These are phyloP conservation scores for Megaustenia siamemsis DNA, from an alignment of 2,888 invertebrate genomes.

Conservation along the genomic window DNA sequence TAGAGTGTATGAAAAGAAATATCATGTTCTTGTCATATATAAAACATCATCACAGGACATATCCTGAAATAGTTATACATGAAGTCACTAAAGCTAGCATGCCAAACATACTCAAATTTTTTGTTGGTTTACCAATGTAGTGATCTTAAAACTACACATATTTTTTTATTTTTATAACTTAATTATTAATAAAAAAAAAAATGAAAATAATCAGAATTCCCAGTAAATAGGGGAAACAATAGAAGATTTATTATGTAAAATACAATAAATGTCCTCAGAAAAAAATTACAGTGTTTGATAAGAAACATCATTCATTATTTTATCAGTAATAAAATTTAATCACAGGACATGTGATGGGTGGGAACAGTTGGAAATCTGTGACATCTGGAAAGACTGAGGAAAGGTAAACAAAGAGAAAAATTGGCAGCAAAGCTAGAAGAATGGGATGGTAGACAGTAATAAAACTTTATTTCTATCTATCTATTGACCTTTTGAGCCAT, in stretches of 20 bases:
- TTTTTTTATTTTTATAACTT: neutral
- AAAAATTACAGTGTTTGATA: slow-evolving; percentile 23
- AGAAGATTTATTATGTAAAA: too few relatives aligned
- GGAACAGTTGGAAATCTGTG: too few relatives aligned
- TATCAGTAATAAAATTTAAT: neutral
- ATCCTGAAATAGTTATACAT: neutral
- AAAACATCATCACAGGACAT: neutral
- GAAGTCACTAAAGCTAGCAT: too few relatives aligned
- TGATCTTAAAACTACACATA: neutral
- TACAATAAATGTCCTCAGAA: neutral
- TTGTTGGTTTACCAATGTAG: too few relatives aligned
- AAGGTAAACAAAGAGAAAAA: too few relatives aligned
- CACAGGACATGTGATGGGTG: neutral
- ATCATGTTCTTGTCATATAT: neutral
- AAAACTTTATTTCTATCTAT: too few relatives aligned
- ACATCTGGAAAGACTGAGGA: too few relatives aligned
- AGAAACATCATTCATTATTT: neutral
- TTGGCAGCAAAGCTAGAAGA: too few relatives aligned
- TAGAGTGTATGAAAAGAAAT: neutral
- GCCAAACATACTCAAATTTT: too few relatives aligned
- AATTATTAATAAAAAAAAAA: neutral
- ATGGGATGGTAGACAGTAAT: too few relatives aligned
- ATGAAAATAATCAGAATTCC: neutral
- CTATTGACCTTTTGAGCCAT: too few relatives aligned
- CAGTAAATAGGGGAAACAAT: neutral